phyloP scores from a whole-genome alignment of 1,140 invertebrate species.

The Agrilus planipennis region DNA sequence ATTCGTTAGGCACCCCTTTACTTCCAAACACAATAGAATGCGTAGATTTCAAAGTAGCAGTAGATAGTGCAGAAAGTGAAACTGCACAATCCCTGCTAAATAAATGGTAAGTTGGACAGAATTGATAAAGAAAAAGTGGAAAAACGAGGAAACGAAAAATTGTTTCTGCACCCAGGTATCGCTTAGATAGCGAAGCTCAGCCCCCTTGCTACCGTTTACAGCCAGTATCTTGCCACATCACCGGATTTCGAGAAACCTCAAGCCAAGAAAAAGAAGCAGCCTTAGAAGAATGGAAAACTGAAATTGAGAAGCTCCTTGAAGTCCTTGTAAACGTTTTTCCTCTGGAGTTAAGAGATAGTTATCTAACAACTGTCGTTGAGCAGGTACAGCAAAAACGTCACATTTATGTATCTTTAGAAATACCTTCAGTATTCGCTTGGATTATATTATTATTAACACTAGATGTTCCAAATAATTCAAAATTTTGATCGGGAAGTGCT shows the following conservation, averaged over 20 bases:
- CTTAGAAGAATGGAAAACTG: constrained; percentile 43
- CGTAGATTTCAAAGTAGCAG: constrained; percentile 60
- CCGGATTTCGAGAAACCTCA: constrained; percentile 37
- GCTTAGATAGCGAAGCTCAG: constrained; percentile 39
- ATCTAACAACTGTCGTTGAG: constrained; percentile 66
- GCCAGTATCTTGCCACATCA: constrained; percentile 43
- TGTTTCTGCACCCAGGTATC: constrained; percentile 27
- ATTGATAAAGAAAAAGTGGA: constrained; percentile 9
- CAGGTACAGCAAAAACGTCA: constrained; percentile 41
- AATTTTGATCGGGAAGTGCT: neutral
- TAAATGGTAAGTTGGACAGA: constrained; percentile 50
- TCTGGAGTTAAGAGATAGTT: constrained; percentile 61
- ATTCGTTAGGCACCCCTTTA: constrained; percentile 60
- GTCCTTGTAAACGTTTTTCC: constrained; percentile 57
- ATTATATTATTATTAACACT: no score
- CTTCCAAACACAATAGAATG: constrained; percentile 63
- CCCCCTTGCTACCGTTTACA: constrained; percentile 67
- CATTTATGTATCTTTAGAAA: neutral
- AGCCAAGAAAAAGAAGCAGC: constrained; percentile 34
- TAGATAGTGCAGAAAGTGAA: constrained; percentile 47
- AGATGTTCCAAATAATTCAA: neutral
- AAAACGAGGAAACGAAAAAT: no score
- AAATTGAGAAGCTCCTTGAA: constrained; percentile 49
- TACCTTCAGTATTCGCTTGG: no score
- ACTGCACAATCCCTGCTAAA: constrained; percentile 35